These are phyloP conservation scores for Anabacerthia variegaticeps DNA, from an alignment of 2,797 vertebrate species.

Conservation along the genomic window DNA sequence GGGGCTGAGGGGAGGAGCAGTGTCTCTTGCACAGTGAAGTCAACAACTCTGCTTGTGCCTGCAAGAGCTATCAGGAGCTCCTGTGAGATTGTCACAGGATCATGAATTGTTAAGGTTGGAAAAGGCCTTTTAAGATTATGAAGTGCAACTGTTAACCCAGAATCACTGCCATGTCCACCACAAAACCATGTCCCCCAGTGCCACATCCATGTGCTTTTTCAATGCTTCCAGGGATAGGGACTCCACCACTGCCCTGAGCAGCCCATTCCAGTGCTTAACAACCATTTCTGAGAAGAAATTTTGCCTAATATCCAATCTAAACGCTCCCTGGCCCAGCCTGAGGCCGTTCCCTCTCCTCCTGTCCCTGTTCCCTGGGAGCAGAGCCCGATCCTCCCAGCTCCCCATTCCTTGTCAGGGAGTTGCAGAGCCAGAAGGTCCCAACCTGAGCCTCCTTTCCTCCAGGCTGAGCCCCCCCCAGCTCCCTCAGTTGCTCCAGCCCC, in stretches of 20 bases:
- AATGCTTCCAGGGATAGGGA: neutral
- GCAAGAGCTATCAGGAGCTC: neutral
- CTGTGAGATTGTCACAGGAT: neutral
- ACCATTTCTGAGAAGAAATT: neutral
- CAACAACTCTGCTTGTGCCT: neutral
- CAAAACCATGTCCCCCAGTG: neutral
- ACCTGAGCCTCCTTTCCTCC: neutral
- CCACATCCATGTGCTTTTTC: neutral
- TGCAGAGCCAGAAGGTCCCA: neutral
- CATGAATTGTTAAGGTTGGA: neutral
- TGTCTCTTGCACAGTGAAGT: neutral
- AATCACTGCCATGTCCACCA: neutral
- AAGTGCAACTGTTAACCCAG: neutral
- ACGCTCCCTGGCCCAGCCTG: rapidly evolving
- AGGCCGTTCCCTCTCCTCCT: neutral
- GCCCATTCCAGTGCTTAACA: neutral
- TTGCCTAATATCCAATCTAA: neutral
- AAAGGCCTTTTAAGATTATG: neutral
- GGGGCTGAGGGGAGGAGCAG: neutral
- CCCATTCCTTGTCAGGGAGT: neutral
- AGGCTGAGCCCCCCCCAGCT: neutral
- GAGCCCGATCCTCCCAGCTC: rapidly evolving
- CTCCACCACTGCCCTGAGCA: neutral
- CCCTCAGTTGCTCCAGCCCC: neutral
- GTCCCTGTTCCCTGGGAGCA: neutral